These are phyloP conservation scores for Turritopsis rubra DNA, from an alignment of 30 jellyfish, hydroid and myxozoan species.

Conservation along the genomic window DNA sequence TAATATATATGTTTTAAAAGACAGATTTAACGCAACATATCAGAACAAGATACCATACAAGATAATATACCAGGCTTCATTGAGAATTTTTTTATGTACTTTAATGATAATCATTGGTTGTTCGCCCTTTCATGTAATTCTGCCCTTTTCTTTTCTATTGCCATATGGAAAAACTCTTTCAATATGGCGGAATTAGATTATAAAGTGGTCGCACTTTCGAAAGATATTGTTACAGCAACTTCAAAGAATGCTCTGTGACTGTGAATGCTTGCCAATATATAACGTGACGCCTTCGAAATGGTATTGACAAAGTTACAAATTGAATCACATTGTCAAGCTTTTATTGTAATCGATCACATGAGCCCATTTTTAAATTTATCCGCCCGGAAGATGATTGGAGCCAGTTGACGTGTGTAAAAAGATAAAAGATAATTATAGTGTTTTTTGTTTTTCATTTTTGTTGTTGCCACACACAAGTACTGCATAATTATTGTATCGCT, in stretches of 20 bases:
- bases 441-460: not conserved
- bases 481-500: not conserved
- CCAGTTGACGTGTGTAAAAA: not conserved
- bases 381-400: not conserved
- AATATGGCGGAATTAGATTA: not conserved
- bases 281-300: not conserved
- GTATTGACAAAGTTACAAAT: not conserved
- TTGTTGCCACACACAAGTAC: not conserved
- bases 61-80: too few species aligned
- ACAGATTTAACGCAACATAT: too few species aligned
- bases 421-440: not conserved
- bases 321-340: too few species aligned
- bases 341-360: not conserved
- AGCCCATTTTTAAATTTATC: not conserved
- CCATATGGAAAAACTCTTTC: not conserved
- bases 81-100: too few species aligned
- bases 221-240: not conserved
- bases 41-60: too few species aligned
- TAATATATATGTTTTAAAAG: too few species aligned
- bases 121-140: not conserved
- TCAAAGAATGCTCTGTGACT: not conserved
- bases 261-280: not conserved
- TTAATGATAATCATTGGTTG: not conserved
- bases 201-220: not conserved
- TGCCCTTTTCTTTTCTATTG: not conserved